Conservation (phyloP, 2,888 invertebrate species). For the Orthosia cruda region DNA sequence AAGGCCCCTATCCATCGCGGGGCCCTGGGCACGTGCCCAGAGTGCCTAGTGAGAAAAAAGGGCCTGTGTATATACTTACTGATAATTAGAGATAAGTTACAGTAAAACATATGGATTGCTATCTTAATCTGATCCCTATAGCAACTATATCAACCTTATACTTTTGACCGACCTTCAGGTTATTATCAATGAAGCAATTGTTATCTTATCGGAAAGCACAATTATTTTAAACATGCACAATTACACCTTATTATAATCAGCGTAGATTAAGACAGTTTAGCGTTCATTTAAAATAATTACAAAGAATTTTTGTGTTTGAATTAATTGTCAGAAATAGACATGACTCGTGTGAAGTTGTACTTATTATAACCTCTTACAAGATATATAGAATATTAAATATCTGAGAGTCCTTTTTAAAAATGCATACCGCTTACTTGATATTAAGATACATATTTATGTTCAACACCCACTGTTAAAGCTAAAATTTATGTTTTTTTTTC, state of each 20-base stretch:
- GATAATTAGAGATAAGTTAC: conserved; percentile 13
- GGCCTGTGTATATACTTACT: neutral
- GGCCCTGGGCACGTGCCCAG: too few species aligned
- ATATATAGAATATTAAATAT: neutral
- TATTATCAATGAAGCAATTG: conserved; percentile 37
- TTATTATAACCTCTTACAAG: neutral
- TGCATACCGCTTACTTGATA: too few species aligned
- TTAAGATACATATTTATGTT: too few species aligned
- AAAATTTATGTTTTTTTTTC: too few species aligned
- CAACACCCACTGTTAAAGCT: too few species aligned
- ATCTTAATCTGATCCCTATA: conserved; percentile 16
- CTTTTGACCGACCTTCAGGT: conserved; percentile 43
- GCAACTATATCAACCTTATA: conserved; percentile 15
- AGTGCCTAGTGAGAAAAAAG: too few species aligned
- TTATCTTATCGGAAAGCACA: conserved; percentile 38
- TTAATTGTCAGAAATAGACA: neutral
- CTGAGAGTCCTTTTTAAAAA: too few species aligned
- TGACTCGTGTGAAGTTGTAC: neutral
- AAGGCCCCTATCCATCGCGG: too few species aligned
- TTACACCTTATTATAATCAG: neutral
- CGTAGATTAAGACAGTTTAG: neutral
- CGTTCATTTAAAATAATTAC: conserved; percentile 11
- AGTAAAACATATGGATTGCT: conserved; percentile 1
- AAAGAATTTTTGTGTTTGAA: neutral
- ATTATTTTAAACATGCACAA: conserved; percentile 45